phyloP scores from a whole-genome alignment of 1,140 invertebrate genomes.

The Asobara japonica region DNA sequence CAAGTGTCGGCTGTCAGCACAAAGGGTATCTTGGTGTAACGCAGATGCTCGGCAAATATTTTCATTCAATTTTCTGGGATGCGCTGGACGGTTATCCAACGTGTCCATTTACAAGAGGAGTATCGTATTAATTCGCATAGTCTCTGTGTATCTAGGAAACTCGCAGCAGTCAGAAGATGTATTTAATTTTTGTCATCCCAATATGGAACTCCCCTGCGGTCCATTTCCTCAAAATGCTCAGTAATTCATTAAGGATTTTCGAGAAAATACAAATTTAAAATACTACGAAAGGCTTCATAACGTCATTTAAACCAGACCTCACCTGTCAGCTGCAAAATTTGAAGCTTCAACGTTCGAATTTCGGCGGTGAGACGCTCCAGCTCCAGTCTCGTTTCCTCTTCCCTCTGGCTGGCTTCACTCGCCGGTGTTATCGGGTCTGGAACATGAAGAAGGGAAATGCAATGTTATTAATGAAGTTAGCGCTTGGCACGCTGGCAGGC shows the following conservation, averaged over 20 bases:
- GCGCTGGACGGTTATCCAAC: not conserved
- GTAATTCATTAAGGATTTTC: no score
- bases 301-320: no score
- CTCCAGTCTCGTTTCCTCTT: slow-evolving; percentile 70
- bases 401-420: slow-evolving; percentile 65
- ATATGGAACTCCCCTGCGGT: no score
- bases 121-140: not conserved
- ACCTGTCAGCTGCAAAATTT: slow-evolving; percentile 70
- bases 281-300: no score
- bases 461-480: not conserved
- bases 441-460: slow-evolving; percentile 40
- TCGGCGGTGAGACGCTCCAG: slow-evolving; percentile 71
- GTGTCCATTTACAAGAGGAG: not conserved
- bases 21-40: not conserved
- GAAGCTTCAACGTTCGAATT: slow-evolving; percentile 70
- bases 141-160: no score
- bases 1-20: not conserved
- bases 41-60: not conserved
- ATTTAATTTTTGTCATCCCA: no score
- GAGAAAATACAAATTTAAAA: no score
- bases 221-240: no score
- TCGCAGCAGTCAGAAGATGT: no score
- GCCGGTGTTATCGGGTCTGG: slow-evolving; percentile 56
- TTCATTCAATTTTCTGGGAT: slow-evolving; percentile 2
- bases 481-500: no score